Evolutionary conservation across 2,797 vertebrate species (phyloP).

Genomic region (Centropyge bicolor): DNA sequence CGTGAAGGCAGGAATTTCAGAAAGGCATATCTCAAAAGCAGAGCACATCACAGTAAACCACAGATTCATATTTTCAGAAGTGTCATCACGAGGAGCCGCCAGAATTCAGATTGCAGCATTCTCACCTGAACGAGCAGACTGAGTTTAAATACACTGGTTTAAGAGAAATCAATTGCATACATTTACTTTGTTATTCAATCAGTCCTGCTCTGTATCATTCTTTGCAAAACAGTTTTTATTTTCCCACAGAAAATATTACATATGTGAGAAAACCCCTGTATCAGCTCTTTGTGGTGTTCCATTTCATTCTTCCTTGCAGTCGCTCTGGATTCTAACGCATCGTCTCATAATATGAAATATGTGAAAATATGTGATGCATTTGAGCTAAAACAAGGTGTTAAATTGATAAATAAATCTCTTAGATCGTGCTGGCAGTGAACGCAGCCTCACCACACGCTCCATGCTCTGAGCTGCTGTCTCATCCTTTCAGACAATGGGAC

Average conservation of each 20-base stretch:
- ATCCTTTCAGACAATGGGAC: not conserved
- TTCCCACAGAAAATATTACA: not conserved
- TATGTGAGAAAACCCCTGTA: too few species aligned
- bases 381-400: not conserved
- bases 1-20: not conserved
- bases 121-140: not conserved
- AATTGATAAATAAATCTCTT: not conserved
- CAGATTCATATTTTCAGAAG: not conserved
- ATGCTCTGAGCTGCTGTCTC: not conserved
- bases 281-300: not conserved
- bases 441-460: not conserved
- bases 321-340: not conserved
- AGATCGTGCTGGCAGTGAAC: not conserved
- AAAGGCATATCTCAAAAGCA: not conserved
- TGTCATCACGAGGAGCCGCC: too few species aligned
- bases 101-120: not conserved
- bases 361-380: not conserved
- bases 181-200: not conserved
- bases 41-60: not conserved
- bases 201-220: not conserved
- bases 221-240: not conserved
- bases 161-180: not conserved
- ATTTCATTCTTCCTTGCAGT: not conserved
- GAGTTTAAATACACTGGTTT: too few species aligned
- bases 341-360: not conserved